phyloP scores from a whole-genome alignment of 2,797 vertebrate genomes.

The Trachops cirrhosus region DNA sequence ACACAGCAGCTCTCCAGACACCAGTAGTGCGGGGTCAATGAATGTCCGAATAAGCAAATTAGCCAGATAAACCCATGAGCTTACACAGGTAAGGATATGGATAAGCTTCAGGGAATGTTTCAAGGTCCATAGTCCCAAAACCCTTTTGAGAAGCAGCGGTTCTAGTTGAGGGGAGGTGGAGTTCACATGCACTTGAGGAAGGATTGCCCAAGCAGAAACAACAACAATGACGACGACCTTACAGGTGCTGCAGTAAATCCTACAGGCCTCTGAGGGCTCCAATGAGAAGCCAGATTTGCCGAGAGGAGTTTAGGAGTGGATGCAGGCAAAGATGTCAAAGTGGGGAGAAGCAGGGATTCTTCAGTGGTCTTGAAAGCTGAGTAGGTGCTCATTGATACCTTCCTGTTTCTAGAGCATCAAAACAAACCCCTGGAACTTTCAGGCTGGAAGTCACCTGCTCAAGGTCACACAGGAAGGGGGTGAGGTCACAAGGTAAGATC shows the following conservation, averaged over 20 bases:
- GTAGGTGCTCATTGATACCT: not conserved
- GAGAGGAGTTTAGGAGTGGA: not conserved
- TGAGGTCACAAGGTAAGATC: not conserved
- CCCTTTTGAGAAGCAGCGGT: not conserved
- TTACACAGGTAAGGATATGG: not conserved
- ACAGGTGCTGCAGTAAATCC: not conserved
- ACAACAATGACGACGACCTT: not conserved
- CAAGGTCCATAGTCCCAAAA: not conserved
- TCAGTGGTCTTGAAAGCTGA: not conserved
- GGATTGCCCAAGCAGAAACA: not conserved
- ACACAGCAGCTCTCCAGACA: not conserved
- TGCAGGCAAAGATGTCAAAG: not conserved
- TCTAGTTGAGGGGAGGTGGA: not conserved
- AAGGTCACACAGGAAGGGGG: not conserved
- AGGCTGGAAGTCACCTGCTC: not conserved
- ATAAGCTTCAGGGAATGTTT: not conserved
- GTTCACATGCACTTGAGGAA: not conserved
- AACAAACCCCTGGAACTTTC: slow-evolving; percentile 7
- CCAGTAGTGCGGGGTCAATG: not conserved
- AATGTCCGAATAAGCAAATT: slow-evolving; percentile 33
- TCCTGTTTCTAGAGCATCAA: not conserved
- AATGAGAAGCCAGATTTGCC: not conserved
- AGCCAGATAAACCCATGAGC: not conserved
- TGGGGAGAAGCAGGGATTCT: not conserved
- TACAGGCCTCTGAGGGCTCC: not conserved